Conservation (phyloP, 2,113 vertebrate species). For the Maccullochella peelii region DNA sequence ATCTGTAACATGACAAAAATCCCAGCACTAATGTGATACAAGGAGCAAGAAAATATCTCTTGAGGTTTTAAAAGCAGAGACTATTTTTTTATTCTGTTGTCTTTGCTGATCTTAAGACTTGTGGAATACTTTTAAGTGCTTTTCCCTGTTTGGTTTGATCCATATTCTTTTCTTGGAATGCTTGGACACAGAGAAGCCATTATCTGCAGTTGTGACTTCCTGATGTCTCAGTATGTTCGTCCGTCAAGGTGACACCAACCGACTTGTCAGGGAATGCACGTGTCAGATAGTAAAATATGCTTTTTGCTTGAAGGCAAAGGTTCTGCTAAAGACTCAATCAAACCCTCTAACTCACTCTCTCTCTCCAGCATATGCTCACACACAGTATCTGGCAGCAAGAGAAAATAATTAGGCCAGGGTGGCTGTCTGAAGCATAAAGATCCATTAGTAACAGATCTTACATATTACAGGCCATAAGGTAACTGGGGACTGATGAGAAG, state of each 20-base stretch:
- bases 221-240: constrained; percentile 50
- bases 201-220: constrained; percentile 49
- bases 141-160: constrained; percentile 68
- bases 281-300: constrained; percentile 48
- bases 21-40: constrained; percentile 17
- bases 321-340: constrained; percentile 50
- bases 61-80: constrained; percentile 38
- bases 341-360: constrained; percentile 12
- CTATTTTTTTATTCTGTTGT: constrained; percentile 5
- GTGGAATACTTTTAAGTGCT: constrained; percentile 62
- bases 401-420: constrained; percentile 57
- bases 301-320: constrained; percentile 50
- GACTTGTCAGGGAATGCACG: constrained; percentile 41
- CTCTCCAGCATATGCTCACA: neutral
- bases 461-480: constrained; percentile 32
- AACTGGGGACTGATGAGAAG: constrained; percentile 30
- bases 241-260: constrained; percentile 61
- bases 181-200: constrained; percentile 65
- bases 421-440: constrained; percentile 44
- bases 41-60: constrained; percentile 10
- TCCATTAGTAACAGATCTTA: constrained; percentile 62
- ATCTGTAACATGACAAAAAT: constrained; percentile 19
- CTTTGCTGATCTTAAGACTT: constrained; percentile 57
- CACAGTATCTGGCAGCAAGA: constrained; percentile 25
- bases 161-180: no score